These are phyloP conservation scores for Lontra canadensis DNA, from an alignment of 2,113 vertebrate species.

Conservation along the genomic window DNA sequence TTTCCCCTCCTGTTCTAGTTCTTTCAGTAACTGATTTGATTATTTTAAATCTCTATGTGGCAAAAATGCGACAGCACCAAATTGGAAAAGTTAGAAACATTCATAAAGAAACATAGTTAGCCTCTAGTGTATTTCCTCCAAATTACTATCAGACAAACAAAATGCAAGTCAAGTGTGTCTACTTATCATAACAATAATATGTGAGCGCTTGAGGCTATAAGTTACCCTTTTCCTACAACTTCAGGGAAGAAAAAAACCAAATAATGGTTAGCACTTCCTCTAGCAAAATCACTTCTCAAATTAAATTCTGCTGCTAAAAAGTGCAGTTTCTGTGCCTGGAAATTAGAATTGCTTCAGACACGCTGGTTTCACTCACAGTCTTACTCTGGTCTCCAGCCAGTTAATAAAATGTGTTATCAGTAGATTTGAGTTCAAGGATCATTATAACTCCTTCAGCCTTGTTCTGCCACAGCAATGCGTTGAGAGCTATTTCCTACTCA, in stretches of 20 bases:
- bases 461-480: background rate
- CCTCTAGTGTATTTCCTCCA: background rate
- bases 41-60: background rate
- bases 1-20: background rate
- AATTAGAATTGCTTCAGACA: background rate
- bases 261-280: background rate
- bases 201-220: background rate
- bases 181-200: background rate
- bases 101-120: background rate
- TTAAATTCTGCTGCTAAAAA: background rate
- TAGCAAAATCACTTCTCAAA: background rate
- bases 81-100: background rate
- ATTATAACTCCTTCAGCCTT: slow-evolving; percentile 6
- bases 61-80: background rate
- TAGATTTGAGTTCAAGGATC: slow-evolving; percentile 31
- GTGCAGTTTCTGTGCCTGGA: background rate
- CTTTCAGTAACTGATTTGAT: background rate
- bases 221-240: background rate
- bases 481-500: background rate
- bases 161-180: background rate
- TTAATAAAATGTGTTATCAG: background rate
- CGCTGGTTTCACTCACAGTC: background rate
- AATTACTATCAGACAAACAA: background rate
- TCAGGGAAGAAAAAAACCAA: background rate
- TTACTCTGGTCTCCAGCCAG: background rate